A percentile compares a stretch with the other conserved stretches of the same genome.
Evolutionary conservation across 2,888 invertebrate genomes (phyloP).

Genomic region (Caenorhabditis virilis): DNA sequence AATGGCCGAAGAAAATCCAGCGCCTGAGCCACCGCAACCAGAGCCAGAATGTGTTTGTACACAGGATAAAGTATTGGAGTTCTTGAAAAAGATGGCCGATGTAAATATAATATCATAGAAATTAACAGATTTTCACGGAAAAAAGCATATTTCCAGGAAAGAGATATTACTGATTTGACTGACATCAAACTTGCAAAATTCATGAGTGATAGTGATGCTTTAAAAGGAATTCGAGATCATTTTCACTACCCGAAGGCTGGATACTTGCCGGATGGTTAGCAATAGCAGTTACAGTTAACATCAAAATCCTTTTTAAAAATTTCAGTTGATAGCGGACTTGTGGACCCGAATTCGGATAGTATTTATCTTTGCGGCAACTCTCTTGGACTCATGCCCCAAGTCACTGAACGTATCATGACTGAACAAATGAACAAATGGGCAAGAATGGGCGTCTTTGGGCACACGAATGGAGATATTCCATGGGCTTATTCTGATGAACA

Average conservation of each 20-base stretch:
- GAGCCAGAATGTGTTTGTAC: too few relatives aligned
- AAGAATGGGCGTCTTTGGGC: constrained; percentile 70
- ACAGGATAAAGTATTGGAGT: constrained; percentile 41
- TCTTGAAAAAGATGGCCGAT: constrained; percentile 41
- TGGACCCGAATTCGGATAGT: constrained; percentile 70
- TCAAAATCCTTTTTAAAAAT: constrained; percentile 1
- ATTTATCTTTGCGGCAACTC: constrained; percentile 74
- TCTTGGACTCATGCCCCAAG: constrained; percentile 73
- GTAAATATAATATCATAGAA: constrained; percentile 7
- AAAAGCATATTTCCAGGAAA: constrained; percentile 21
- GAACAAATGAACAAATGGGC: constrained; percentile 73
- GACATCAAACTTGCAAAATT: constrained; percentile 38
- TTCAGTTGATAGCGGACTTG: constrained; percentile 44
- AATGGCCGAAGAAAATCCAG: too few relatives aligned
- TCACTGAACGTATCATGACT: constrained; percentile 69
- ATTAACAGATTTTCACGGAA: constrained; percentile 2
- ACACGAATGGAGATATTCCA: constrained; percentile 69
- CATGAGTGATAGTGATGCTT: constrained; percentile 39
- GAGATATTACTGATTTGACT: constrained; percentile 37
- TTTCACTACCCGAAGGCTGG: constrained; percentile 60
- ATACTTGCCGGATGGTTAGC: constrained; percentile 60
- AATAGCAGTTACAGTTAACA: constrained; percentile 1
- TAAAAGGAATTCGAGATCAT: constrained; percentile 52
- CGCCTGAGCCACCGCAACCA: too few relatives aligned
- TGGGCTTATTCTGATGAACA: constrained; percentile 71